These are phyloP conservation scores for Eumerus sabulonum DNA, from an alignment of 2,888 invertebrate species.

Conservation along the genomic window DNA sequence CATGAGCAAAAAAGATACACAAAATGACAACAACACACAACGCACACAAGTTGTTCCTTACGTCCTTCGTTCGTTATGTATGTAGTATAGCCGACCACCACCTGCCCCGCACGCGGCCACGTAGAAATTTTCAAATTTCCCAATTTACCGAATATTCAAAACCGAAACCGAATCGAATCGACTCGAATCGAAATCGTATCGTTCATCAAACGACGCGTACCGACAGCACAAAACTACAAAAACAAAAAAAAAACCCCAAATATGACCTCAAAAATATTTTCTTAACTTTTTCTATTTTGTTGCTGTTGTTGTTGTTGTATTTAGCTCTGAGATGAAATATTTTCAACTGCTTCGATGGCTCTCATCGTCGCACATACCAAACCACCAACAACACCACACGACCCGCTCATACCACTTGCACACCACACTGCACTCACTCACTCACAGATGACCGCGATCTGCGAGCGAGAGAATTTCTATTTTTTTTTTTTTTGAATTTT, in stretches of 20 bases:
- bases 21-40: slow-evolving; percentile 66
- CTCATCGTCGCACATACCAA: too few relatives aligned
- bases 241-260: slow-evolving; percentile 32
- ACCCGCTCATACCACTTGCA: too few relatives aligned
- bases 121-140: slow-evolving; percentile 53
- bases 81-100: slow-evolving; percentile 59
- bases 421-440: slow-evolving; percentile 21
- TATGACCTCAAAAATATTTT: slow-evolving; percentile 59
- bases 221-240: slow-evolving; percentile 41
- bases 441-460: slow-evolving; percentile 44
- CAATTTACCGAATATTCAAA: too few relatives aligned
- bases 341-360: slow-evolving; percentile 28
- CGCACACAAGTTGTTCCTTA: slow-evolving; percentile 56
- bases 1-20: slow-evolving; percentile 51
- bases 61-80: too few relatives aligned
- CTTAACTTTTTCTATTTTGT: slow-evolving; percentile 41
- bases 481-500: too few relatives aligned
- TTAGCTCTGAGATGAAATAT: slow-evolving; percentile 11
- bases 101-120: slow-evolving; percentile 69
- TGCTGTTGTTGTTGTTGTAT: slow-evolving; percentile 13
- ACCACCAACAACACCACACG: too few relatives aligned
- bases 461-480: slow-evolving; percentile 23
- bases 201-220: slow-evolving; percentile 18
- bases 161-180: too few relatives aligned
- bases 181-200: too few relatives aligned